Base-by-base conservation (phyloP, 2,888 invertebrate species). In the Tipula vernalis region DNA sequence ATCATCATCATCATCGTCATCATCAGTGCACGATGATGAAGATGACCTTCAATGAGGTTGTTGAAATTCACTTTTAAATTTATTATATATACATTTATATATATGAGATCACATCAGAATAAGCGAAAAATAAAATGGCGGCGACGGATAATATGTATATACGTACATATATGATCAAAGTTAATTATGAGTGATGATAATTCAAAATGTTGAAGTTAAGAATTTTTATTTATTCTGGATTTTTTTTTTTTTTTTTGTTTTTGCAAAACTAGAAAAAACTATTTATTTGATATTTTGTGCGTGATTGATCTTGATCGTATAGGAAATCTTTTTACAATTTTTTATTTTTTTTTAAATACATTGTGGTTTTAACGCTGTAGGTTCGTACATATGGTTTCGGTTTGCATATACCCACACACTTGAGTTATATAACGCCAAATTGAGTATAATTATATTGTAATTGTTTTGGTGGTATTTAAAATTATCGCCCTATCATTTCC, bases 121-220 rank as follows among this genome's bases (percentile, higher is more conserved):
- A 84, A 84, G 15, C 15, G 71, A 6, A n/a, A 71, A 71, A 71
- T 71, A 71, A 71, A 71, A 71, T 71, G 71, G 51, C 51, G 51
- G 71, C 71, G 2, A 28, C 28, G 18, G 71, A 71, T 71, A 71
- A 12, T 28, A 71, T 71, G 28, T 57, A 57, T 15, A 10, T 51
- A 51, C 15, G 51, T 47, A 47, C 5, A n/a, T 12, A 6, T 36
- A 84, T 41, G 84, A 84, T 84, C 84, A 39, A 84, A 84, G 84
- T 84, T 84, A 84, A 84, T 84, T 84, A 84, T 84, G 84, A 84
- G 84, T 84, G 84, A 84, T 84, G 84, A 84, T 84, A 84, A 39
- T 84, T 84, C 84, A 39, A 84, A 84, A 84, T 71, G 71, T 71
- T 71, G 71, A 71, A 71, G 71, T 71, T 71, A 71, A 71, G 71